phyloP scores from a whole-genome alignment of 2,113 vertebrate species.

The Zapus hudsonius region DNA sequence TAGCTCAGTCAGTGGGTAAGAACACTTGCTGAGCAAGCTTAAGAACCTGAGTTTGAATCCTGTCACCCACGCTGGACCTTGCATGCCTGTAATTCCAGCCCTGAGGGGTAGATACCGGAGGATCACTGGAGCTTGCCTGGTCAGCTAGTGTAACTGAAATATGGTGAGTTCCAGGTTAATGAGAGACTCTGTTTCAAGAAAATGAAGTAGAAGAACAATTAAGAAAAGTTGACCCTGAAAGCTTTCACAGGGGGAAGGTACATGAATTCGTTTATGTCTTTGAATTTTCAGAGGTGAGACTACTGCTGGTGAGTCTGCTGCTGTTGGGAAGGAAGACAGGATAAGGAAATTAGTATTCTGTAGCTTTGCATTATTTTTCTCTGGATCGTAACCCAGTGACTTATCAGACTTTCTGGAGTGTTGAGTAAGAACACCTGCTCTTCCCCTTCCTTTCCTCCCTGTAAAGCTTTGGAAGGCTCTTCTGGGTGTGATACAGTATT shows the following conservation, averaged over 20 bases:
- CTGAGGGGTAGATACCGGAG: too few relatives aligned
- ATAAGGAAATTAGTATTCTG: conserved; percentile 50
- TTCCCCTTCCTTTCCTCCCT: not conserved
- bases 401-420: conserved; percentile 76
- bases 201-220: not conserved
- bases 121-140: too few relatives aligned
- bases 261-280: not conserved
- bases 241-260: not conserved
- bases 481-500: not conserved
- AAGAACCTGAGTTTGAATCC: too few relatives aligned
- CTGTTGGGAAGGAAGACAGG: conserved; percentile 29
- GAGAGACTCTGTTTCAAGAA: too few relatives aligned
- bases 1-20: too few relatives aligned
- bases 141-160: too few relatives aligned
- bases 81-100: too few relatives aligned
- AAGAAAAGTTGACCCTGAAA: conserved; percentile 36
- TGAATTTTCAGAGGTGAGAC: conserved; percentile 51
- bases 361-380: conserved; percentile 58
- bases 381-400: conserved; percentile 77
- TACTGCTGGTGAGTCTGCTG: not conserved
- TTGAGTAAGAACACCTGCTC: conserved; percentile 64
- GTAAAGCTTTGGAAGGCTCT: not conserved
- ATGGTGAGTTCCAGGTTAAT: too few relatives aligned
- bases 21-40: too few relatives aligned
- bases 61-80: too few relatives aligned